Percentiles rank a stretch among this genome's conserved stretches.
phyloP scores from a whole-genome alignment of 2,113 vertebrate genomes.

The Thunnus maccoyii region DNA sequence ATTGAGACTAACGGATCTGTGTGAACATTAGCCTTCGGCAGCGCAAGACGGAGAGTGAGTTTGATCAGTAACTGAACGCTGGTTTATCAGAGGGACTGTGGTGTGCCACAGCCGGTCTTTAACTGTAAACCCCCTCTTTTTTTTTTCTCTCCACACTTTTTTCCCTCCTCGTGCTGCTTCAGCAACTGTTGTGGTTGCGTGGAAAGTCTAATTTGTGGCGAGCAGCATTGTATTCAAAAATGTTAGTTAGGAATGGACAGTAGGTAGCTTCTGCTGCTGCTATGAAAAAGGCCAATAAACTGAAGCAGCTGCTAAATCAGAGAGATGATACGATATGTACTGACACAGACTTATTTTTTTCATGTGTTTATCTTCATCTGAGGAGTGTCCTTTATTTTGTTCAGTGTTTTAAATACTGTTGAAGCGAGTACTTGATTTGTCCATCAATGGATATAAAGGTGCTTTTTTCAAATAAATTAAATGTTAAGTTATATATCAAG shows the following conservation, averaged over 20 bases:
- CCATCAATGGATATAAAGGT: too few species aligned
- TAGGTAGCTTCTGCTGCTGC: neutral
- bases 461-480: too few species aligned
- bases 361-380: neutral
- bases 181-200: conserved; percentile 37
- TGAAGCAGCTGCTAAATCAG: neutral
- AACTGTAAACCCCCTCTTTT: conserved; percentile 41
- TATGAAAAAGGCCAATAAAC: conserved; percentile 12
- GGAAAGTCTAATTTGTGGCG: conserved; percentile 32
- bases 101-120: conserved; percentile 33
- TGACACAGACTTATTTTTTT: neutral
- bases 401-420: neutral
- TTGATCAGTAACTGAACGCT: conserved; percentile 80
- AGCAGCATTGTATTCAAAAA: conserved; percentile 6
- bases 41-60: conserved; percentile 38
- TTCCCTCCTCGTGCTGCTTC: conserved; percentile 19
- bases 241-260: neutral
- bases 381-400: neutral
- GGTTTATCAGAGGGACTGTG: conserved; percentile 48
- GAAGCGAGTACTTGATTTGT: too few species aligned
- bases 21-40: conserved; percentile 78
- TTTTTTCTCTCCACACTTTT: conserved; percentile 18
- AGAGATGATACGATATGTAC: neutral
- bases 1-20: conserved; percentile 57
- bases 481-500: too few species aligned